These are phyloP conservation scores for Eurystomus glaucurus DNA, from an alignment of 2,797 vertebrate genomes.

Conservation along the genomic window DNA sequence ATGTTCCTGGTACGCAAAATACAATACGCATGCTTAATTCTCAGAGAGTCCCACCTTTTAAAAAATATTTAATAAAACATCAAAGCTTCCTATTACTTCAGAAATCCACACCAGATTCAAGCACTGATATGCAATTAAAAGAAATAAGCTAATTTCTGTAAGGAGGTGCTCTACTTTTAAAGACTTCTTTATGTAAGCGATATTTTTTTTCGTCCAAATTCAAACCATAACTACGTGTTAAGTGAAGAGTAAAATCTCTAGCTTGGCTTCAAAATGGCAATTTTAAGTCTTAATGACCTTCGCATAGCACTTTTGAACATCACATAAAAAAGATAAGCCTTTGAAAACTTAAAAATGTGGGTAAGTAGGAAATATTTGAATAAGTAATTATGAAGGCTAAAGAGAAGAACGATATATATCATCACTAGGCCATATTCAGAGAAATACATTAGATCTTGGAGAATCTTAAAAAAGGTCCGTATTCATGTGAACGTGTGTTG, in stretches of 20 bases:
- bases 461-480: neutral
- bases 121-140: conserved; percentile 81
- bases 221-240: conserved; percentile 25
- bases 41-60: conserved; percentile 78
- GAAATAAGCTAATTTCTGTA: conserved; percentile 79
- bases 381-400: conserved; percentile 63
- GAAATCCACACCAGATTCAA: conserved; percentile 78
- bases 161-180: conserved; percentile 77
- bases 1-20: conserved; percentile 70
- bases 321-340: conserved; percentile 80
- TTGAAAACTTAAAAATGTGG: conserved; percentile 72
- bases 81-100: conserved; percentile 79
- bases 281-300: conserved; percentile 81
- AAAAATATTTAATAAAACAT: conserved; percentile 84
- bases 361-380: conserved; percentile 79
- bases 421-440: conserved; percentile 8
- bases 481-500: neutral
- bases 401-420: conserved; percentile 50
- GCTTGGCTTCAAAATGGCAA: conserved; percentile 78
- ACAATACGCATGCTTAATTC: conserved; percentile 67
- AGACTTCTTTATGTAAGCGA: conserved; percentile 64
- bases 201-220: conserved; percentile 49
- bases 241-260: conserved; percentile 76
- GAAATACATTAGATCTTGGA: conserved; percentile 25
- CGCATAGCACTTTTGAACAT: conserved; percentile 73